phyloP scores from a whole-genome alignment of 1,140 invertebrate species.

The Aphis gossypii region DNA sequence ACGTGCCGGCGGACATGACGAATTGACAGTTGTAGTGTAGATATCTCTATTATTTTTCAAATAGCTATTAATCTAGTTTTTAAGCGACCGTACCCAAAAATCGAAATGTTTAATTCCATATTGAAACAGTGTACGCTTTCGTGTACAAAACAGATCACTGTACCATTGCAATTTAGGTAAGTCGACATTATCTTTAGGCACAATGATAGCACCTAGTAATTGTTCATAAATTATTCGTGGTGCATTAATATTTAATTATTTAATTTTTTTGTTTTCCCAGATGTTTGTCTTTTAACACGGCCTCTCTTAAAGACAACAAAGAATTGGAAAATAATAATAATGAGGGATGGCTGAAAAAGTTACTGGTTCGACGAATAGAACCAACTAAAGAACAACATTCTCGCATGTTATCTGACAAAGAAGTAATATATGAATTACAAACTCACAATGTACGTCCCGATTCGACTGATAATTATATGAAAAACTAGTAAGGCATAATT shows the following conservation, averaged over 20 bases:
- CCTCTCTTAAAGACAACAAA: background rate
- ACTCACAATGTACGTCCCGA: constrained; percentile 93
- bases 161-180: background rate
- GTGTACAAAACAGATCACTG: background rate
- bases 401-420: constrained; percentile 91
- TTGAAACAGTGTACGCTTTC: background rate
- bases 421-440: constrained; percentile 91
- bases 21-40: background rate
- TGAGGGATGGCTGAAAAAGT: constrained; percentile 88
- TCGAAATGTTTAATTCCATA: constrained; percentile 24
- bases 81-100: background rate
- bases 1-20: background rate
- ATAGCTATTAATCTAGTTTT: background rate
- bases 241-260: background rate
- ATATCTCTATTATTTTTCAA: background rate
- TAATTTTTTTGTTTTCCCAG: background rate
- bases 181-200: background rate
- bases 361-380: constrained; percentile 88
- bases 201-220: background rate
- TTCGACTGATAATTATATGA: constrained; percentile 69
- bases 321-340: constrained; percentile 62
- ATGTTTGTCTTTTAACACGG: background rate
- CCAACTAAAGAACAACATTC: constrained; percentile 95
- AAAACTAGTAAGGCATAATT: constrained; percentile 42
- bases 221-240: background rate